Evolutionary conservation across 30 jellyfish, hydroid and myxozoan genomes (phyloP).

Genomic region (Phacellophora camtschatica): DNA sequence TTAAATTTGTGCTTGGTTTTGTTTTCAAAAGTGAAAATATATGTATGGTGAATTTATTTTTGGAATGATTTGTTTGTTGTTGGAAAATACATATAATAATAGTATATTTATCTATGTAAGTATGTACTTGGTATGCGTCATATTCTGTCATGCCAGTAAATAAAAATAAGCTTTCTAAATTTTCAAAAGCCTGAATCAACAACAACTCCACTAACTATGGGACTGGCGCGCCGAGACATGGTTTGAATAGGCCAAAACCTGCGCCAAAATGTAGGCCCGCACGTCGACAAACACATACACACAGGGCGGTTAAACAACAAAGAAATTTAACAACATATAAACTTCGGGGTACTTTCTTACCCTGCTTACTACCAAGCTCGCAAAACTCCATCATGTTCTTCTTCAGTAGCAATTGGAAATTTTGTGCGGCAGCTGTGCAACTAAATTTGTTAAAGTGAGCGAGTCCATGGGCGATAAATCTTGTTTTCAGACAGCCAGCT

Average conservation of each 20-base stretch:
- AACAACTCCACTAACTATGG: too few species aligned
- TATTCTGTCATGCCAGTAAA: neutral
- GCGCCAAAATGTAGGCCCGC: too few species aligned
- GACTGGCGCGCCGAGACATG: slow-evolving; percentile 63
- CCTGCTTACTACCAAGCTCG: slow-evolving; percentile 15
- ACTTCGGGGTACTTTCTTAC: slow-evolving; percentile 10
- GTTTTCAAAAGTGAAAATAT: too few species aligned
- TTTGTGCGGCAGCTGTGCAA: slow-evolving; percentile 54
- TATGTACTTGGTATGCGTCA: too few species aligned
- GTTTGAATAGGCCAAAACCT: slow-evolving; percentile 67
- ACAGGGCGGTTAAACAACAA: too few species aligned
- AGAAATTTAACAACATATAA: too few species aligned
- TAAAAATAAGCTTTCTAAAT: neutral
- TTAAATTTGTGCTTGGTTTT: too few species aligned
- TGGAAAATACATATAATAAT: too few species aligned
- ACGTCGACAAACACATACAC: too few species aligned
- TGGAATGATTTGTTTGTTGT: too few species aligned
- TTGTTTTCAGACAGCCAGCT: slow-evolving; percentile 21
- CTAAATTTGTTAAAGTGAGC: neutral
- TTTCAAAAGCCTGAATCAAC: neutral
- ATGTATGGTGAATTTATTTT: too few species aligned
- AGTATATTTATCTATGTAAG: too few species aligned
- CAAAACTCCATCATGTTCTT: slow-evolving; percentile 42
- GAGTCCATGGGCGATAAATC: slow-evolving; percentile 39
- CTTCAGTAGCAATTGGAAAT: neutral